These are phyloP conservation scores for Pollenia angustigena DNA, from an alignment of 2,888 invertebrate species.

Conservation along the genomic window DNA sequence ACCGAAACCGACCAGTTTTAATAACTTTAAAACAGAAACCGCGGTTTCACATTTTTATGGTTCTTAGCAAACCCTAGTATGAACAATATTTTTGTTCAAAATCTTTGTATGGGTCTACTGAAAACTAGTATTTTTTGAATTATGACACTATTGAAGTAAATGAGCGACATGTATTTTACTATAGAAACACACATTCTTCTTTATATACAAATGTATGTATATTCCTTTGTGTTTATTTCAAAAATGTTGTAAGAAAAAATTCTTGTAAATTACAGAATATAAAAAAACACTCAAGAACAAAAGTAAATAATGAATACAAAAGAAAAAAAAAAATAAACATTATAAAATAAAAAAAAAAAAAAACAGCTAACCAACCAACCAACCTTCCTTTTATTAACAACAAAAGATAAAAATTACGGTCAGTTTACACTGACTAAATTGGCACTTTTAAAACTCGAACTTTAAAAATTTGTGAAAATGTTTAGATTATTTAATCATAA, in stretches of 20 bases:
- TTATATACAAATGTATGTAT: constrained; percentile 2
- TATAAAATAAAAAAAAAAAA: constrained; percentile 3
- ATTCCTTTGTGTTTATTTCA: constrained; percentile 44
- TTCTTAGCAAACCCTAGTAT: no score
- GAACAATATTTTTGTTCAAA: no score
- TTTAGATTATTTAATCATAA: no score
- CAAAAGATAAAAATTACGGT: not conserved
- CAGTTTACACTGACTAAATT: not conserved
- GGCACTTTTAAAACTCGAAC: not conserved
- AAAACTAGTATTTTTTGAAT: no score
- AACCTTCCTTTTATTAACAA: constrained; percentile 40
- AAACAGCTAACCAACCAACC: not conserved
- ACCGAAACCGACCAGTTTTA: no score
- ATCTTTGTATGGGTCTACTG: no score
- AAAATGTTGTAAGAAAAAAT: constrained; percentile 30
- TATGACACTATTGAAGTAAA: no score
- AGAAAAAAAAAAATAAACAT: constrained; percentile 30
- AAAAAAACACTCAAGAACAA: constrained; percentile 51
- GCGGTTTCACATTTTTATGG: no score
- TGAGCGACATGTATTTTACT: no score
- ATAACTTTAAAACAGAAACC: no score
- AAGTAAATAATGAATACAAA: constrained; percentile 58
- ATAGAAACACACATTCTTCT: not conserved
- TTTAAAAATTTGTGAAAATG: no score
- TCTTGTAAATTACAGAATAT: constrained; percentile 51